A percentile compares a stretch with the other conserved stretches of the same genome.
Evolutionary conservation across 1,140 invertebrate genomes (phyloP).

Genomic region (Arctopsyche grandis): DNA sequence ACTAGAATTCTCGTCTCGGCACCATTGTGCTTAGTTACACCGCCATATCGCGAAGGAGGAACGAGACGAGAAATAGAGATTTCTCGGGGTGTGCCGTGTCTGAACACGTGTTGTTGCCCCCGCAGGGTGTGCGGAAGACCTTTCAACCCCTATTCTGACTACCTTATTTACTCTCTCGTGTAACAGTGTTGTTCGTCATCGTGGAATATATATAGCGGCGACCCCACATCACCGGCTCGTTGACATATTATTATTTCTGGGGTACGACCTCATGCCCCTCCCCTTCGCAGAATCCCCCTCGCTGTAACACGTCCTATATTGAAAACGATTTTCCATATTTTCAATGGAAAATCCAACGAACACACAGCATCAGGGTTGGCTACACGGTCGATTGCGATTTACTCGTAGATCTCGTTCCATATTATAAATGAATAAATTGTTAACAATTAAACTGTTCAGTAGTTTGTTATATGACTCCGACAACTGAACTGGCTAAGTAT

Average conservation of each 20-base stretch:
- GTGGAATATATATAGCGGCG: slow-evolving; percentile 4
- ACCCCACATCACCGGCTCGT: slow-evolving; percentile 24
- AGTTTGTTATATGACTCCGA: too few relatives aligned
- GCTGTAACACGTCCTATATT: slow-evolving; percentile 10
- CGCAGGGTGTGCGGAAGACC: background rate
- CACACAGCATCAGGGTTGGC: too few relatives aligned
- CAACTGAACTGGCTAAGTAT: too few relatives aligned
- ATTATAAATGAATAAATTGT: too few relatives aligned
- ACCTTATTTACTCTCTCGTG: slow-evolving; percentile 27
- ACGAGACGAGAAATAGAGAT: background rate
- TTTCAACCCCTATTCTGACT: slow-evolving; percentile 23
- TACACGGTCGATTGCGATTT: too few relatives aligned
- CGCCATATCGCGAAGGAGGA: background rate
- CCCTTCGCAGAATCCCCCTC: background rate
- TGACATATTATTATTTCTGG: slow-evolving; percentile 26
- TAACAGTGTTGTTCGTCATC: slow-evolving; percentile 25
- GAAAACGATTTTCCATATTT: slow-evolving; percentile 20
- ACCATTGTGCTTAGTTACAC: slow-evolving; percentile 11
- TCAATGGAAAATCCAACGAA: background rate
- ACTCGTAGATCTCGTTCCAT: too few relatives aligned
- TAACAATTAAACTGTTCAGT: too few relatives aligned
- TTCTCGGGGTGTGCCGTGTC: slow-evolving; percentile 9
- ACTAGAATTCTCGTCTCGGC: slow-evolving; percentile 4
- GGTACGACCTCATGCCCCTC: background rate
- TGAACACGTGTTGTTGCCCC: slow-evolving; percentile 25